Evolutionary conservation across 2,113 vertebrate species (phyloP).

Genomic region (Holacanthus passer): DNA sequence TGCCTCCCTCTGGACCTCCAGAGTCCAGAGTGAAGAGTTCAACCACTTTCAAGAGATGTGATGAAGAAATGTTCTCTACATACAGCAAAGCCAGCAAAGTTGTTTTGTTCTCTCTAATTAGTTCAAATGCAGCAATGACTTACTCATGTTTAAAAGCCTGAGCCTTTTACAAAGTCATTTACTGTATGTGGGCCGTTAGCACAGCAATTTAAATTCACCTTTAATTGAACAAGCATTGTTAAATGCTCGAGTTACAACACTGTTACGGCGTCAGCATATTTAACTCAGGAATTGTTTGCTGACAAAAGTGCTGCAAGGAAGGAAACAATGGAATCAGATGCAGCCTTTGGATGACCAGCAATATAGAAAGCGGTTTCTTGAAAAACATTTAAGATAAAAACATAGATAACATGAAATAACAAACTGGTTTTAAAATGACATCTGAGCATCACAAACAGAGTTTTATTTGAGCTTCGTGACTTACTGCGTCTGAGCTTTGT

Average conservation of each 20-base stretch:
- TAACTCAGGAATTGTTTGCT: constrained; percentile 1
- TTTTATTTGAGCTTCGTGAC: not conserved
- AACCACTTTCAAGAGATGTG: not conserved
- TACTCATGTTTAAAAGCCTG: constrained; percentile 14
- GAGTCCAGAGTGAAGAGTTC: not conserved
- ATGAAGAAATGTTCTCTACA: not conserved
- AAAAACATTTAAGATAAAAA: not conserved
- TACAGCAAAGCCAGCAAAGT: not conserved
- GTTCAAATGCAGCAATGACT: not conserved
- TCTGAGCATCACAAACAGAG: not conserved
- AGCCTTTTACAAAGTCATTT: constrained; percentile 13
- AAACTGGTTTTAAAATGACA: not conserved
- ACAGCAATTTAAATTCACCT: constrained; percentile 2
- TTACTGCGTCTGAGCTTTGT: not conserved
- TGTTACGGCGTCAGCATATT: not conserved
- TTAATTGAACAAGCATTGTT: constrained; percentile 21
- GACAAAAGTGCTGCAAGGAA: constrained; percentile 14
- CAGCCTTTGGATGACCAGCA: not conserved
- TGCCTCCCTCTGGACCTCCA: not conserved
- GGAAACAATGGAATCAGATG: not conserved
- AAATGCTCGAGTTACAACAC: not conserved
- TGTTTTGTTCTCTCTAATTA: constrained; percentile 26
- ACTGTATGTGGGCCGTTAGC: not conserved
- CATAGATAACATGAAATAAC: not conserved
- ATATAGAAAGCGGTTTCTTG: not conserved